phyloP scores from a whole-genome alignment of 2,888 invertebrate species.

The Chouioia cunea region DNA sequence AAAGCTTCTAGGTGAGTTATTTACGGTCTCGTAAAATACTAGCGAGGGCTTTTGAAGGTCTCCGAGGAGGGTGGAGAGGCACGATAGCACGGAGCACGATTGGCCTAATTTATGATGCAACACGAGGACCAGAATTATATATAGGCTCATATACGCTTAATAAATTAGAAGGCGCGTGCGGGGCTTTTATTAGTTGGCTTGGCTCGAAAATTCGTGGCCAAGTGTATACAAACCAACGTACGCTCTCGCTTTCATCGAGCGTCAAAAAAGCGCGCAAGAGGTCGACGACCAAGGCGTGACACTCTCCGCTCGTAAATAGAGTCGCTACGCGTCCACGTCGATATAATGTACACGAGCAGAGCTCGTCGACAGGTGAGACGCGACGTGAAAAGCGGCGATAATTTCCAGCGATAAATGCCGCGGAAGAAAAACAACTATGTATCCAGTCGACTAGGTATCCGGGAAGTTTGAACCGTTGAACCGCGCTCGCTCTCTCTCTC shows the following conservation, averaged over 20 bases:
- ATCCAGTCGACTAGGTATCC: slow-evolving; percentile 57
- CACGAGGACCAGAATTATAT: slow-evolving; percentile 46
- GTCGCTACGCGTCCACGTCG: not conserved
- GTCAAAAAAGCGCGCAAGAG: too few species aligned
- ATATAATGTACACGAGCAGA: too few species aligned
- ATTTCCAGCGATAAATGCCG: slow-evolving; percentile 32
- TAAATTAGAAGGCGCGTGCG: slow-evolving; percentile 48
- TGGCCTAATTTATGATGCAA: slow-evolving; percentile 34
- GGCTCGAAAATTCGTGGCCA: slow-evolving; percentile 15
- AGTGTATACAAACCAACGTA: slow-evolving; percentile 12
- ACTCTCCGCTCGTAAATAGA: not conserved
- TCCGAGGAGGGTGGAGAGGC: slow-evolving; percentile 20
- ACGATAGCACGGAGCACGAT: slow-evolving; percentile 37
- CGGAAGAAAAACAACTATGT: slow-evolving; percentile 1
- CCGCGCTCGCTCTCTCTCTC: too few species aligned
- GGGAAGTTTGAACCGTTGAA: slow-evolving; percentile 68
- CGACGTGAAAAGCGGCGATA: slow-evolving; percentile 39
- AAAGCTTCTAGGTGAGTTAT: slow-evolving; percentile 45
- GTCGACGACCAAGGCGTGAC: not conserved
- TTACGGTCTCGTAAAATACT: slow-evolving; percentile 57
- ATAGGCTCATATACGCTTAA: slow-evolving; percentile 39
- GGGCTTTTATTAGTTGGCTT: slow-evolving; percentile 42
- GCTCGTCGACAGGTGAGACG: not conserved
- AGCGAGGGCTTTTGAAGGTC: slow-evolving; percentile 13
- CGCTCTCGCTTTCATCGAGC: too few species aligned